Base-by-base conservation (phyloP, 2,888 invertebrate genomes). In the Tetragonula carbonaria region DNA sequence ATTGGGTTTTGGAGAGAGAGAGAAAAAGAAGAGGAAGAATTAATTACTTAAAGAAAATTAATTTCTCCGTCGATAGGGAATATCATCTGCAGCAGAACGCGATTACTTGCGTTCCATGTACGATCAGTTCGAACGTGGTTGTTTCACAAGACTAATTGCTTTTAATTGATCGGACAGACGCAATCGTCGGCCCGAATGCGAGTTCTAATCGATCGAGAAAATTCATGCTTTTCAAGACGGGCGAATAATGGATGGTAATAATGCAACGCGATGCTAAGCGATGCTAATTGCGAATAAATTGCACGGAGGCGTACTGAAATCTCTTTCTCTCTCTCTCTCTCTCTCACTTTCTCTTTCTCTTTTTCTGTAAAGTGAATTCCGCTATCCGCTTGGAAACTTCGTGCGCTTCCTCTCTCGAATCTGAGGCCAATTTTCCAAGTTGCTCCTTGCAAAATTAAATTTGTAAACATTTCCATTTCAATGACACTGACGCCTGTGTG, bases 211-310 rank as follows among this genome's bases (percentile, higher is more conserved):
- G 73, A 74, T 63, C 63, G 28, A 16, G 62, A 74, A 33, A 50
- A 63, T 33, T 28, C 51, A 16, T 16, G 8, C 33, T 71, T 57
- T 57, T 33, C 33, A 38, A 45, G 55, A 74, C 63, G 16, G 21
- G n/a, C 63, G 50, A 23, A 73, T 28, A 51, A 73, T 28, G 50
- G 50, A 51, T 63, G 50, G 63, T 16, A 28, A 51, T 63, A 74
- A 74, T n/a, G 73, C 73, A 63, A 51, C 23, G 45, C 23, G 11
- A 45, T 45, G 73, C 63, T 74, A 63, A 74, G 45, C 23, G 11
- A 45, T 45, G 73, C 63, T 74, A 63, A 74, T 74, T 63, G 63
- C 73, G 28, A 51, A 18, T 74, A 62, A 74, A 74, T 74, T 74
- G 73, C 33, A 63, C 63, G 51, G 63, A 33, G 73, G 73, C 73